Evolutionary conservation across 1,140 invertebrate genomes (phyloP), one percentile per base, ranked within the genome.

Genomic region (Cryptotermes secundus): DNA sequence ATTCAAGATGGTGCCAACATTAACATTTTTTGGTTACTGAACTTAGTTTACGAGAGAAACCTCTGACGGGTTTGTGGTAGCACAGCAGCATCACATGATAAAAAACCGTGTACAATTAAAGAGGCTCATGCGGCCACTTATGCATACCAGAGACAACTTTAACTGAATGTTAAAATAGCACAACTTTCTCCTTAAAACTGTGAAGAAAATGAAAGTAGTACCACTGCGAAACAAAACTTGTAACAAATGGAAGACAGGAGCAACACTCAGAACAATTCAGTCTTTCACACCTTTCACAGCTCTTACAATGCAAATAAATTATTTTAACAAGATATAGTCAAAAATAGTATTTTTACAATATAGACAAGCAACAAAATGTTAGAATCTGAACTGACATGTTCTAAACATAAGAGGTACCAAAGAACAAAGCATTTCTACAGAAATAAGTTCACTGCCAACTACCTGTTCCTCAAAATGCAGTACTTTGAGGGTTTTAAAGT

Each of bases 241-340:
- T 14, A 65, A 65, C 26, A 65, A n/a, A 65, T 65, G 59, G 59
- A 65, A 65, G 59, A 65, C 59, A 65, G 59, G 59, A 65, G 59
- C 59, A 26, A 65, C 22, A 65, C 22, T 65, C 59, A 65, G 22
- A 65, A 65, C 22, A 65, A 65, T 65, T 65, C 22, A 65, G 59
- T 31, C 59, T 65, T 65, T 65, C 59, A 65, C 26, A n/a, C 22
- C 59, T 31, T 65, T 65, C 16, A 65, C 24, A 65, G n/a, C 26
- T 65, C 59, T 7, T 31, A n/a, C 26, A 65, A n/a, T 65, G 59
- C 53, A 59, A 59, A 59, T 65, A 65, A 65, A 65, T 65, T 65
- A 65, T 31, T 65, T 65, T 65, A n/a, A 65, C 53, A 59, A 59
- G 53, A 16, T 6, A 59, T 16, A 65, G 26, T 65, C 3, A 65